Conservation (phyloP, 2,888 invertebrate genomes). For the Nezara viridula region DNA sequence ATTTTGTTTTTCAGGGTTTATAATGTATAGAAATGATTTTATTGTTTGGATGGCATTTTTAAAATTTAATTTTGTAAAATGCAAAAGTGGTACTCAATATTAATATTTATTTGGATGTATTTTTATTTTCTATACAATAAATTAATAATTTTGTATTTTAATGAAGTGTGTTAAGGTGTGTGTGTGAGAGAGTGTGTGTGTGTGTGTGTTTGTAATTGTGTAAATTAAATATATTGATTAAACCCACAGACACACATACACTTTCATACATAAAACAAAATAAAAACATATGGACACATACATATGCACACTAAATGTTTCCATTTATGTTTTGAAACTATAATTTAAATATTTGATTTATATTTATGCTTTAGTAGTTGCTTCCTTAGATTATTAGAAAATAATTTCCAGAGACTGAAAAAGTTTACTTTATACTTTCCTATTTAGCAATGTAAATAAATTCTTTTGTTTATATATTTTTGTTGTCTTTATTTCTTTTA, state of each 20-base stretch:
- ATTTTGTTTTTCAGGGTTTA: background rate
- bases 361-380: conserved; percentile 17
- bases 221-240: background rate
- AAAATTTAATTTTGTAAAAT: background rate
- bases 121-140: background rate
- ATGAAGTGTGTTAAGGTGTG: background rate
- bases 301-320: background rate
- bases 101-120: background rate
- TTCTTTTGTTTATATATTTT: conserved; percentile 36
- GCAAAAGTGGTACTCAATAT: background rate
- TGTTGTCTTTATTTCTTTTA: background rate
- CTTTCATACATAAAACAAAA: background rate
- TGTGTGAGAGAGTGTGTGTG: background rate
- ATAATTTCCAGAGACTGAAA: conserved; percentile 49
- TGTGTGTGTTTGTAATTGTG: background rate
- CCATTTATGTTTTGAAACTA: background rate
- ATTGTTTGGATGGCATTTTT: background rate
- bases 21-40: background rate
- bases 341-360: background rate
- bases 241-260: background rate
- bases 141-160: background rate
- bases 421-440: conserved; percentile 42
- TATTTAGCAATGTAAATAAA: conserved; percentile 49
- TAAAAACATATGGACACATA: background rate
- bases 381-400: conserved; percentile 34